Conservation (phyloP, 2,888 invertebrate species). For the Phania funesta region DNA sequence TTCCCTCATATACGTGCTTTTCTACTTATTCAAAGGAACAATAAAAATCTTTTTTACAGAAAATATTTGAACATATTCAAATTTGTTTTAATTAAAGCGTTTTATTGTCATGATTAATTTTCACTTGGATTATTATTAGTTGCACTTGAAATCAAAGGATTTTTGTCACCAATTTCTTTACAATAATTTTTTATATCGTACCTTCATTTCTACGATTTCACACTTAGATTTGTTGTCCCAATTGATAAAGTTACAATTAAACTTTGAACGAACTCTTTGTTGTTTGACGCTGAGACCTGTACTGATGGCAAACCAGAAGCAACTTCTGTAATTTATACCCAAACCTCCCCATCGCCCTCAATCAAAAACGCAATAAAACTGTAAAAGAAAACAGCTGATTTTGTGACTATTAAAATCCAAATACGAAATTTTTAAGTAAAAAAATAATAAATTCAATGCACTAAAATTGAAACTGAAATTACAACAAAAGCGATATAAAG, state of each 20-base stretch:
- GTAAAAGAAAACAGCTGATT: slow-evolving; percentile 59
- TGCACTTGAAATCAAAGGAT: neutral
- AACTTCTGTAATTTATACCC: slow-evolving; percentile 76
- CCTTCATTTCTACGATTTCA: slow-evolving; percentile 79
- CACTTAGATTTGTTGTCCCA: slow-evolving; percentile 75
- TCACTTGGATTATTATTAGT: neutral
- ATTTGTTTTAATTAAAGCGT: too few species aligned
- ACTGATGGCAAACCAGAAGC: slow-evolving; percentile 73
- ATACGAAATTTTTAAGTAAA: slow-evolving; percentile 1
- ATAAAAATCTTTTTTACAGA: too few species aligned
- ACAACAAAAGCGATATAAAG: slow-evolving; percentile 72
- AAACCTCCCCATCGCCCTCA: neutral
- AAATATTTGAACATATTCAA: too few species aligned
- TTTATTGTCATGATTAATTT: too few species aligned
- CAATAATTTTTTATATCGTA: slow-evolving; percentile 59
- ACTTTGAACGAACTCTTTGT: slow-evolving; percentile 71
- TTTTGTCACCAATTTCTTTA: neutral
- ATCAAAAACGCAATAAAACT: neutral
- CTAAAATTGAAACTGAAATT: slow-evolving; percentile 68
- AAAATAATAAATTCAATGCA: slow-evolving; percentile 66
- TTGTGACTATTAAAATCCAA: neutral
- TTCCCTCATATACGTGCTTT: too few species aligned
- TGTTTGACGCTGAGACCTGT: slow-evolving; percentile 72
- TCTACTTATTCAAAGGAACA: too few species aligned
- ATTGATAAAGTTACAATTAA: slow-evolving; percentile 68